Percentiles rank a stretch among this genome's conserved stretches.
Evolutionary conservation across 2,797 vertebrate species (phyloP).

Genomic region (Clamator glandarius): DNA sequence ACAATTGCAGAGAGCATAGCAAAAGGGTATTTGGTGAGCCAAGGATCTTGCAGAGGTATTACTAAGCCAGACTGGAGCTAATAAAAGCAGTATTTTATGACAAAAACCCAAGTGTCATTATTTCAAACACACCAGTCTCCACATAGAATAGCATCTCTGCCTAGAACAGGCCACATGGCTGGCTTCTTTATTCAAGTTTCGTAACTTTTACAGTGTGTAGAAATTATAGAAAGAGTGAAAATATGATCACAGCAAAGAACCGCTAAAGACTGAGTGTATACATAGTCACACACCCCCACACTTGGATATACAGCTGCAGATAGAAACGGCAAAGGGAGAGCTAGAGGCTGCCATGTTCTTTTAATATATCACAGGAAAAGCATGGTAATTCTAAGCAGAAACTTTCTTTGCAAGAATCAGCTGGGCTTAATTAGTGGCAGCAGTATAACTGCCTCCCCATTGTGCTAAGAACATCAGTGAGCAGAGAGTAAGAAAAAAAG

Average conservation of each 20-base stretch:
- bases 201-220: not conserved
- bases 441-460: not conserved
- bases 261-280: not conserved
- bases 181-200: slow-evolving; percentile 7
- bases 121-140: slow-evolving; percentile 5
- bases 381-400: not conserved
- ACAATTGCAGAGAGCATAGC: slow-evolving; percentile 53
- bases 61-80: slow-evolving; percentile 24
- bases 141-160: not conserved
- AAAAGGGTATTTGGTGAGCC: slow-evolving; percentile 50
- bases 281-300: not conserved
- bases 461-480: not conserved
- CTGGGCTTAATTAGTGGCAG: not conserved
- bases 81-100: slow-evolving; percentile 46
- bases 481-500: not conserved
- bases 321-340: not conserved
- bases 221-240: slow-evolving; percentile 32
- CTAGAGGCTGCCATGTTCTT: not conserved
- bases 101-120: slow-evolving; percentile 58
- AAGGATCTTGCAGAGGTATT: slow-evolving; percentile 16
- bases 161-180: not conserved
- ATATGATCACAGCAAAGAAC: not conserved
- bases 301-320: not conserved
- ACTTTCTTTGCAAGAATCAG: not conserved
- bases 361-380: not conserved